These are phyloP conservation scores for Aphelenchoides besseyi DNA, from an alignment of 1,140 invertebrate genomes.

Conservation along the genomic window DNA sequence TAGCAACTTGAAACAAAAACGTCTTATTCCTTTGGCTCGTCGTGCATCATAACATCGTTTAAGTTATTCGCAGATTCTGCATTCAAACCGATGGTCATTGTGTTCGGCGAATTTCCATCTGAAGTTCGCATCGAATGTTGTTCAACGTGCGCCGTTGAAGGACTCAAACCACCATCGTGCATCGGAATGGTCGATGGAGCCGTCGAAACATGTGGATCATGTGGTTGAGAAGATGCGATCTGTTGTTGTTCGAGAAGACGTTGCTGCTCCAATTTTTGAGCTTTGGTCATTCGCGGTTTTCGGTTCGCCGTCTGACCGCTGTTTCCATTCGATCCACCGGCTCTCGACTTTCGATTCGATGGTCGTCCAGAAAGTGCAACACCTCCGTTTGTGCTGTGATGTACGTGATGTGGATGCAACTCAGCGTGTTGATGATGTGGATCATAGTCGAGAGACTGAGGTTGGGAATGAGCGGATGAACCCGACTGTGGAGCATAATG, in stretches of 20 bases:
- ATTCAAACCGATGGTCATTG: too few species aligned
- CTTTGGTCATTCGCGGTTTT: conserved; percentile 1
- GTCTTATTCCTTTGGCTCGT: too few species aligned
- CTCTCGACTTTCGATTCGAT: neutral
- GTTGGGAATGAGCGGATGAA: neutral
- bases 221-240: too few species aligned
- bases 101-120: too few species aligned
- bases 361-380: neutral
- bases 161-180: too few species aligned
- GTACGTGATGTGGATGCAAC: conserved; percentile 4
- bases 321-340: neutral
- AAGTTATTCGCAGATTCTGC: too few species aligned
- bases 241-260: conserved; percentile 9
- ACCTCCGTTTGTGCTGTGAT: neutral
- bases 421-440: neutral
- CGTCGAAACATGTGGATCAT: too few species aligned
- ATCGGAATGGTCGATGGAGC: too few species aligned
- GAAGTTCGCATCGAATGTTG: too few species aligned
- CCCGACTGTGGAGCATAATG: neutral
- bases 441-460: neutral
- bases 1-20: too few species aligned
- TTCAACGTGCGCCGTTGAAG: too few species aligned
- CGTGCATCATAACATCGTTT: too few species aligned
- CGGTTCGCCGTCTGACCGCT: neutral
- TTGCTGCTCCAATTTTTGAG: conserved; percentile 3